Conservation (phyloP, 1,140 invertebrate genomes). For the Amphibalanus amphitrite region DNA sequence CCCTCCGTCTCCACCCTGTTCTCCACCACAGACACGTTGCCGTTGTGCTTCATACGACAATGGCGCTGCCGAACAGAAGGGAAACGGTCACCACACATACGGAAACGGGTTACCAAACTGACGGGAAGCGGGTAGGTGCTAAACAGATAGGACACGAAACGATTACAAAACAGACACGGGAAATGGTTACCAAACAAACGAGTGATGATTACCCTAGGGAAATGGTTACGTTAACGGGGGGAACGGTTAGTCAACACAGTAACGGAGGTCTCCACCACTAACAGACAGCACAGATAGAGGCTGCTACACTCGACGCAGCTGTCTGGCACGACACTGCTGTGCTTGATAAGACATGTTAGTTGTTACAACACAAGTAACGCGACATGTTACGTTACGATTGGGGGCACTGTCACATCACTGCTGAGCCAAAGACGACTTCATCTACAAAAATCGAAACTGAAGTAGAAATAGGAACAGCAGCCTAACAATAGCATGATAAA, state of each 20-base stretch:
- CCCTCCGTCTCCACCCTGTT: slow-evolving; percentile 8
- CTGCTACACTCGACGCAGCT: no score
- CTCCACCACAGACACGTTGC: slow-evolving; percentile 42
- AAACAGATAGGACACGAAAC: not conserved
- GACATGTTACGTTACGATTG: no score
- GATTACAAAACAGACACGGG: not conserved
- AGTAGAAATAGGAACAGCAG: no score
- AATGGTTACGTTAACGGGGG: not conserved
- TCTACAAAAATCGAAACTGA: no score
- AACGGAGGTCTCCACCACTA: not conserved
- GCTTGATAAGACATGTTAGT: no score
- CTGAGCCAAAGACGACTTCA: no score
- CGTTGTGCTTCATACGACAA: slow-evolving; percentile 50
- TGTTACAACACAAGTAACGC: no score
- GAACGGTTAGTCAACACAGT: not conserved
- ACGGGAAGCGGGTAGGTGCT: not conserved
- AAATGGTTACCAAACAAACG: not conserved
- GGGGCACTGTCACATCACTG: no score
- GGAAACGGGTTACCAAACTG: not conserved
- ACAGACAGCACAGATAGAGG: no score
- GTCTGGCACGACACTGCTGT: no score
- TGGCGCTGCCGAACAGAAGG: slow-evolving; percentile 39
- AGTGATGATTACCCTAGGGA: not conserved
- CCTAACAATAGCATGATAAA: no score
- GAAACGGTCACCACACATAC: not conserved